These are phyloP conservation scores for Cydia amplana DNA, from an alignment of 1,140 invertebrate species.

Conservation along the genomic window DNA sequence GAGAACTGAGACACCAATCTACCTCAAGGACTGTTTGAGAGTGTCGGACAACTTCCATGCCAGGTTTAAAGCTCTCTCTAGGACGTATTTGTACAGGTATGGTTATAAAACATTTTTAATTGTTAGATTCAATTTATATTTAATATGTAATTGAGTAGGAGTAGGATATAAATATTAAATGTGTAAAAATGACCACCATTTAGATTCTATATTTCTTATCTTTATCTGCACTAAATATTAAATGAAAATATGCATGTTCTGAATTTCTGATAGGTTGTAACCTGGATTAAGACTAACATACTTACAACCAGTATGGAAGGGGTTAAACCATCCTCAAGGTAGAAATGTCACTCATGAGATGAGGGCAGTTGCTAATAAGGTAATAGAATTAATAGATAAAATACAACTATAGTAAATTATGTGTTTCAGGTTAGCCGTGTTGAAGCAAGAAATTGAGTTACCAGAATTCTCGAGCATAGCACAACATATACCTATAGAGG, in stretches of 20 bases:
- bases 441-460: slow-evolving; percentile 56
- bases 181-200: no score
- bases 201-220: not conserved
- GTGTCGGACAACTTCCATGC: slow-evolving; percentile 83
- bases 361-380: no score
- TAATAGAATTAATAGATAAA: not conserved
- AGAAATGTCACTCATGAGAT: no score
- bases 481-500: slow-evolving; percentile 77
- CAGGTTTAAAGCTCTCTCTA: slow-evolving; percentile 79
- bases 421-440: slow-evolving; percentile 64
- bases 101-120: slow-evolving; percentile 44
- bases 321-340: no score
- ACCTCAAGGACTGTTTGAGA: slow-evolving; percentile 79
- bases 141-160: no score
- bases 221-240: no score
- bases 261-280: no score
- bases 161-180: no score
- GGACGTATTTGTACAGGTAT: slow-evolving; percentile 86
- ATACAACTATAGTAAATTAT: slow-evolving; percentile 27
- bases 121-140: slow-evolving; percentile 43
- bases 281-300: no score
- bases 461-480: slow-evolving; percentile 50
- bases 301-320: no score
- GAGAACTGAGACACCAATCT: slow-evolving; percentile 78
- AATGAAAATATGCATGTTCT: no score